These are phyloP conservation scores for Anorthoa munda DNA, from an alignment of 2,888 invertebrate genomes.

Conservation along the genomic window DNA sequence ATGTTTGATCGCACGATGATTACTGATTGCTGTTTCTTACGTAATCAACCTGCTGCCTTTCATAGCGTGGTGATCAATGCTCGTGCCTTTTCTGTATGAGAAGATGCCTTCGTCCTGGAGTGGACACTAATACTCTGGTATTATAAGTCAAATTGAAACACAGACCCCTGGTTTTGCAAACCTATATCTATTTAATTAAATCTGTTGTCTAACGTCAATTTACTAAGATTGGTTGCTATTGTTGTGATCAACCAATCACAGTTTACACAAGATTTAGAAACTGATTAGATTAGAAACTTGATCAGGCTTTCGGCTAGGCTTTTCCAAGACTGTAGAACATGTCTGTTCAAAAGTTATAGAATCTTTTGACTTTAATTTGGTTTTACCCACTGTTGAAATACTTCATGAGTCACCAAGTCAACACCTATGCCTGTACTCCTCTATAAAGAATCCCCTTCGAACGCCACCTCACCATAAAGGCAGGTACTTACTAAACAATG, in stretches of 20 bases:
- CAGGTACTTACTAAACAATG: constrained; percentile 48
- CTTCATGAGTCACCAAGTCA: neutral
- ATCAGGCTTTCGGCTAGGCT: neutral
- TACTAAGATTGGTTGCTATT: neutral
- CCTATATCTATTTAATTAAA: constrained; percentile 19
- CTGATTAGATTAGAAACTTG: constrained; percentile 1
- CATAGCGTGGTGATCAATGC: too few species aligned
- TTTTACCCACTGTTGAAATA: neutral
- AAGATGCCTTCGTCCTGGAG: too few species aligned
- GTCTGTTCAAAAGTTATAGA: neutral
- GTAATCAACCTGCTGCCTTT: too few species aligned
- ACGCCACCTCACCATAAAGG: constrained; percentile 14
- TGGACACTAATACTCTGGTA: too few species aligned
- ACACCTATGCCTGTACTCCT: neutral
- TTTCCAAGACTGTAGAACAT: neutral
- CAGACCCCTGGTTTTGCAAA: neutral
- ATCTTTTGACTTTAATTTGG: neutral
- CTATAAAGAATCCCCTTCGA: constrained; percentile 7
- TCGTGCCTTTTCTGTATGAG: too few species aligned
- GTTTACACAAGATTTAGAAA: neutral
- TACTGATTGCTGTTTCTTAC: too few species aligned
- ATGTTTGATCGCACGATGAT: too few species aligned
- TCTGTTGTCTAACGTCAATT: neutral
- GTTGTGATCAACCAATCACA: neutral
- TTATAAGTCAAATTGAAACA: neutral